A percentile compares a stretch with the other conserved stretches of the same genome.
Evolutionary conservation across 2,113 vertebrate genomes (phyloP).

Genomic region (Bufo bufo): DNA sequence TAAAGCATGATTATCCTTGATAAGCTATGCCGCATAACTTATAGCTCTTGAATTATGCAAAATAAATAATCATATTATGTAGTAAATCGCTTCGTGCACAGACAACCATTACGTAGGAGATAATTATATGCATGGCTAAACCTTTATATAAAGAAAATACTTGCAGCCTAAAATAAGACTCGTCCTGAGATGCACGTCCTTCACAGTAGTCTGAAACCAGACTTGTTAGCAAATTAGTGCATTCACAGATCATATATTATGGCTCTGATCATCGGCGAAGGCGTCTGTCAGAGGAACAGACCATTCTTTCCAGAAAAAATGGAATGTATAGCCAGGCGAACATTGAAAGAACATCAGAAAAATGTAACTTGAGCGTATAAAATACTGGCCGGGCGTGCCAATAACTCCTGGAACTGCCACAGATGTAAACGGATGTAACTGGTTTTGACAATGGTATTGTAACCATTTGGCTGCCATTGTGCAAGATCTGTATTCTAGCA

Average conservation of each 20-base stretch:
- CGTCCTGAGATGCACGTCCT: background rate
- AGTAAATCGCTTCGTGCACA: background rate
- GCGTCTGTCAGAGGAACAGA: background rate
- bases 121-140: background rate
- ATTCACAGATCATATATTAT: constrained; percentile 14
- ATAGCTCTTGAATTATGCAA: background rate
- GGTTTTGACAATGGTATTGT: background rate
- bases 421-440: constrained; percentile 18
- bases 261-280: background rate
- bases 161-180: background rate
- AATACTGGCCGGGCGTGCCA: background rate
- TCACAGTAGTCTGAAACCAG: background rate
- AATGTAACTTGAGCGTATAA: constrained; percentile 15
- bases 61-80: background rate
- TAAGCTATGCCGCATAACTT: background rate
- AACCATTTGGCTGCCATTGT: constrained; percentile 1
- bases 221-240: constrained; percentile 12
- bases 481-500: background rate
- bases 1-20: background rate
- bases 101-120: background rate
- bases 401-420: background rate
- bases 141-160: background rate
- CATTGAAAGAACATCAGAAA: constrained; percentile 6
- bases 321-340: constrained; percentile 15
- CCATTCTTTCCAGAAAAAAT: background rate